Evolutionary conservation across 2,797 vertebrate genomes (phyloP), one percentile per base, ranked within the genome.

Genomic region (Paratrypauchen microcephalus): DNA sequence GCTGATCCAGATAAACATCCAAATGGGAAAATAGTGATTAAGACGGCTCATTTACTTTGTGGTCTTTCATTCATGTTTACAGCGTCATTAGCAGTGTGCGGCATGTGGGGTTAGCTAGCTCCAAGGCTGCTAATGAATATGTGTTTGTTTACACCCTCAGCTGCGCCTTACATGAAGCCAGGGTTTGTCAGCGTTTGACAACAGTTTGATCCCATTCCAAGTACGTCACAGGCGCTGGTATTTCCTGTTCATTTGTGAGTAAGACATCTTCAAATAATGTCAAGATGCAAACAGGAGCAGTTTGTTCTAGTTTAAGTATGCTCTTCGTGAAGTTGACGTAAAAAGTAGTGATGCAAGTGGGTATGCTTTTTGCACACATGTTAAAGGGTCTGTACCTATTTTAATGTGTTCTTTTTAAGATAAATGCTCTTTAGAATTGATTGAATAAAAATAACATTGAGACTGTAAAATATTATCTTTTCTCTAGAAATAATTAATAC

Each of bases 1-100:
- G 73, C 72, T 71, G 77, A 89, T 83, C 75, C 72, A 82, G 77
- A 84, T 85, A 77, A 83, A 75, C 66, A 73, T 72, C 75, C 57
- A 69, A 64, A 80, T 59, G 70, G 70, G 75, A 72, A 77, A 60
- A 80, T 64, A 76, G 84, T 88, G 47, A 85, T 85, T 60, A 82
- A 72, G 65, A 78, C 71, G 39, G 70, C 78, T 83, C 71, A 71
- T 81, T 82, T 64, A 1, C 77, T 83, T 72, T 83, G 73, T 72
- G 77, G 81, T 73, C 66, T 77, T 82, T 79, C 48, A 52, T 56
- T 5, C 79, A 56, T 26, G 59, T 77, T 58, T 59, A 70, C 63
- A 70, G 70, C 68, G 82, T 75, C 74, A 84, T 84, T 85, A 81
- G 71, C 57, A 76, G 59, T 65, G 75, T 80, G 79, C 65, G 66